These are phyloP conservation scores for Virgularia gustaviana DNA, from an alignment of 92 coral and sea anemone genomes.

Conservation along the genomic window DNA sequence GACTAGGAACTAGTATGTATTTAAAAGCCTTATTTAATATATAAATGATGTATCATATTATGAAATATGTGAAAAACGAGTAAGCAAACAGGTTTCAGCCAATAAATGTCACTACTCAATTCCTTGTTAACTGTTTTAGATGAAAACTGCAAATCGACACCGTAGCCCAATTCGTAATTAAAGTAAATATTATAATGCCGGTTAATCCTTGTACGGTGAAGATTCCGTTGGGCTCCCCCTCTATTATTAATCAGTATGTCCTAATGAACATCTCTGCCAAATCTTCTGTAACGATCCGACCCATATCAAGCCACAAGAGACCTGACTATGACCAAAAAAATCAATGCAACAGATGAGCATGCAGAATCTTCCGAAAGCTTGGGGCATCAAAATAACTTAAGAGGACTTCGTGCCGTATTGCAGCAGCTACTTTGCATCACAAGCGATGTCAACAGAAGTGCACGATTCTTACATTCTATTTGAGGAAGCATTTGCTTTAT, in stretches of 20 bases:
- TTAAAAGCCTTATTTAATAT: constrained; percentile 2
- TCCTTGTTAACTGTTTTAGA: constrained; percentile 22
- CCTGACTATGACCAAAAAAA: background rate
- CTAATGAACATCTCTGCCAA: background rate
- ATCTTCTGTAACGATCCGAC: no score
- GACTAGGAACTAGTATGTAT: constrained; percentile 46
- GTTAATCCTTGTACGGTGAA: constrained; percentile 23
- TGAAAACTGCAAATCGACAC: constrained; percentile 43
- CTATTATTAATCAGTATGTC: constrained; percentile 27
- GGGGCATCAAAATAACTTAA: constrained; percentile 14
- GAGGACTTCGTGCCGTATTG: constrained; percentile 28
- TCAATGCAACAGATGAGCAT: background rate
- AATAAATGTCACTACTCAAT: constrained; percentile 13
- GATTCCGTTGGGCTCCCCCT: constrained; percentile 55
- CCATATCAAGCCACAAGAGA: no score
- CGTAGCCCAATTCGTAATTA: constrained; percentile 49
- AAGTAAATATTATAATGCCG: constrained; percentile 31
- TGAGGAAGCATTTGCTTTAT: constrained; percentile 17
- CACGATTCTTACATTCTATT: constrained; percentile 34
- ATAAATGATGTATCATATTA: constrained; percentile 11
- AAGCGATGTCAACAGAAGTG: background rate
- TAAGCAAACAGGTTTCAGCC: constrained; percentile 17
- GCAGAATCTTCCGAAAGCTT: constrained; percentile 2
- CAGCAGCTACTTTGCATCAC: constrained; percentile 29
- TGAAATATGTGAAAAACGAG: constrained; percentile 15